Conservation (phyloP, 92 coral and sea anemone genomes). For the Blastomussa wellsi region DNA sequence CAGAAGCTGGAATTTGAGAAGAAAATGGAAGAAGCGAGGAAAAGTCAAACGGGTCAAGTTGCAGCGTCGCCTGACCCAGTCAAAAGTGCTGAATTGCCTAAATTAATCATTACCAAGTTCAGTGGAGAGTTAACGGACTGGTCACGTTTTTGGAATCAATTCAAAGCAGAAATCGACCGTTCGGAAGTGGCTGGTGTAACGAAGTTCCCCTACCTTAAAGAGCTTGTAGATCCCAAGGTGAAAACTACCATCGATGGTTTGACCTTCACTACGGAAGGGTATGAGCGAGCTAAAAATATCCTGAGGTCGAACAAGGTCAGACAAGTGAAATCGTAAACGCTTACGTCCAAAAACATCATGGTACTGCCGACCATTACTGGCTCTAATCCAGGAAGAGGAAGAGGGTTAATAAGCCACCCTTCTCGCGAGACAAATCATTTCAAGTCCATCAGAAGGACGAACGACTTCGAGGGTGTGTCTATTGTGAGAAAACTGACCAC, state of each 20-base stretch:
- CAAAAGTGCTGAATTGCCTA: constrained; percentile 30
- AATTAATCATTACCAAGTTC: too few species aligned
- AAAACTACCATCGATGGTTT: constrained; percentile 14
- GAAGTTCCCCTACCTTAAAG: constrained; percentile 41
- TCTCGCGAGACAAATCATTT: background rate
- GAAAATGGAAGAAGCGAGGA: background rate
- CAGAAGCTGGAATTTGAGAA: constrained; percentile 2
- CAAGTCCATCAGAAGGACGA: constrained; percentile 3
- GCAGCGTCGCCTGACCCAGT: background rate
- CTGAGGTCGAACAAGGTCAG: constrained; percentile 29
- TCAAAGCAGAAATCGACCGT: constrained; percentile 28
- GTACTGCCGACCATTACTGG: constrained; percentile 29
- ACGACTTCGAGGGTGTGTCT: constrained; percentile 12
- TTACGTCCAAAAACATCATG: constrained; percentile 32
- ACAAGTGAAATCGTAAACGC: constrained; percentile 39
- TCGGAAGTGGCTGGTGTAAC: constrained; percentile 21
- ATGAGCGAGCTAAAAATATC: constrained; percentile 36
- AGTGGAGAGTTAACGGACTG: too few species aligned
- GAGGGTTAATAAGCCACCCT: constrained; percentile 11
- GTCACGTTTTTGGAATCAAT: too few species aligned
- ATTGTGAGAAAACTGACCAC: constrained; percentile 26
- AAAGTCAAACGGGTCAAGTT: constrained; percentile 1
- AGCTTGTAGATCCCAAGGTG: constrained; percentile 27
- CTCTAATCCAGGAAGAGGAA: constrained; percentile 25
- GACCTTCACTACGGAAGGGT: constrained; percentile 37